Percentiles rank a stretch among this genome's conserved stretches.
phyloP scores from a whole-genome alignment of 2,113 vertebrate species.

The Anolis sagrei region DNA sequence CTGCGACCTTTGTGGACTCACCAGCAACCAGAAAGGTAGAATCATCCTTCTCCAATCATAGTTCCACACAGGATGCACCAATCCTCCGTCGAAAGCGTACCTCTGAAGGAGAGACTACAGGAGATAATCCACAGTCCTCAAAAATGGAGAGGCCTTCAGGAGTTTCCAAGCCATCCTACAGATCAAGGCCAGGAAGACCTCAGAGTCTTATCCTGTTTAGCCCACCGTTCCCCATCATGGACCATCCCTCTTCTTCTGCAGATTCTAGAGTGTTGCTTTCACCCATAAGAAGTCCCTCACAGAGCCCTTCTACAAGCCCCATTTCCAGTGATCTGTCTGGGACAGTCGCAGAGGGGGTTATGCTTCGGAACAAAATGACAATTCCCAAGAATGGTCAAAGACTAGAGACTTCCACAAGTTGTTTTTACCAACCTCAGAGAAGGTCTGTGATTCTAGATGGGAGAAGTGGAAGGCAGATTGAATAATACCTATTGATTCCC shows the following conservation, averaged over 20 bases:
- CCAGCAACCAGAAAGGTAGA: slow-evolving; percentile 74
- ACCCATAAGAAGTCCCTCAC: slow-evolving; percentile 87
- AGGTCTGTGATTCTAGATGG: slow-evolving; percentile 96
- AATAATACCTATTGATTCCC: slow-evolving; percentile 72
- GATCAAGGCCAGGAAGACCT: slow-evolving; percentile 90
- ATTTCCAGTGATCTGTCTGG: slow-evolving; percentile 83
- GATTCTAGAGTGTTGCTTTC: slow-evolving; percentile 86
- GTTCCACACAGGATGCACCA: slow-evolving; percentile 72
- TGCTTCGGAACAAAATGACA: slow-evolving; percentile 93
- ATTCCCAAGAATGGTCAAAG: slow-evolving; percentile 98
- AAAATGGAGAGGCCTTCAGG: slow-evolving; percentile 85
- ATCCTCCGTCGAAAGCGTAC: slow-evolving; percentile 85
- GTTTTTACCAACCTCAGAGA: slow-evolving; percentile 98
- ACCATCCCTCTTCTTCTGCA: slow-evolving; percentile 86
- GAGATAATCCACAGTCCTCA: slow-evolving; percentile 83
- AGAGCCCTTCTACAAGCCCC: slow-evolving; percentile 77
- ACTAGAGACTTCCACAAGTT: slow-evolving; percentile 97
- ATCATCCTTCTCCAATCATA: slow-evolving; percentile 53
- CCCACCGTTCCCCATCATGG: slow-evolving; percentile 96
- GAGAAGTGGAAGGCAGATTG: slow-evolving; percentile 92
- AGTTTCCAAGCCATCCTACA: slow-evolving; percentile 87
- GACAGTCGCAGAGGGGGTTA: slow-evolving; percentile 83
- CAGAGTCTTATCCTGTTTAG: slow-evolving; percentile 98
- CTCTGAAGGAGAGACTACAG: slow-evolving; percentile 85
- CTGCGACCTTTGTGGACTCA: slow-evolving; percentile 67